Evolutionary conservation across 2,797 vertebrate genomes (phyloP).

Genomic region (Gymnothorax javanicus): DNA sequence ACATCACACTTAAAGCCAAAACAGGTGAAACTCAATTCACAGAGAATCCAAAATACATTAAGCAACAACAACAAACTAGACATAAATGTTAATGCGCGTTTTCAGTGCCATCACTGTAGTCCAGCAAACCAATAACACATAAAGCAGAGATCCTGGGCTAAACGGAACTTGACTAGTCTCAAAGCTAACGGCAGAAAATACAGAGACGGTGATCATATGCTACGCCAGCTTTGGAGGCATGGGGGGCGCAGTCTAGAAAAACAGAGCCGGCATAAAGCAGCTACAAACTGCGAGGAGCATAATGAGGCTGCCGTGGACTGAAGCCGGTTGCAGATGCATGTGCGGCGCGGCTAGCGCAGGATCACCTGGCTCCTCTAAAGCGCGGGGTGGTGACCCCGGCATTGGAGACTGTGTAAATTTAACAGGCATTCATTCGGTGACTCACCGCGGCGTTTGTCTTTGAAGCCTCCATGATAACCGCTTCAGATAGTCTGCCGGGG

Average conservation of each 20-base stretch:
- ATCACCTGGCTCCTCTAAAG: background rate
- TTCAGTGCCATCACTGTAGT: background rate
- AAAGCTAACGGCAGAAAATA: background rate
- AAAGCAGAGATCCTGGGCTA: background rate
- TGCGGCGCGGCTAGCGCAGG: background rate
- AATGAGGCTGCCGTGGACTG: background rate
- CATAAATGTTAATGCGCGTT: background rate
- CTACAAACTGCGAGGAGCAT: no score
- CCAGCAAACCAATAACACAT: background rate
- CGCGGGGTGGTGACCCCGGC: background rate
- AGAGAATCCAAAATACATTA: background rate
- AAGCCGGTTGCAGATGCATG: constrained; percentile 29
- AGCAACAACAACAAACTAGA: background rate
- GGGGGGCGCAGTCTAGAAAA: background rate
- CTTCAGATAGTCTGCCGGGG: constrained; percentile 41
- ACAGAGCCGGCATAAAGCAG: background rate
- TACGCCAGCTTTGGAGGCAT: background rate
- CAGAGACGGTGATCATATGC: background rate
- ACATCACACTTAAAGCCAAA: background rate
- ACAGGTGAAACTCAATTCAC: background rate
- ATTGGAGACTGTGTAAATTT: constrained; percentile 15
- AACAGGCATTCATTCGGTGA: constrained; percentile 27
- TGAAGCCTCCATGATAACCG: constrained; percentile 38
- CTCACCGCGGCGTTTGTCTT: constrained; percentile 38
- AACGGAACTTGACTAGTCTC: background rate